Evolutionary conservation across 2,888 invertebrate species (phyloP), one percentile per base, ranked within the genome.

Genomic region (Pasiphila rectangulata): DNA sequence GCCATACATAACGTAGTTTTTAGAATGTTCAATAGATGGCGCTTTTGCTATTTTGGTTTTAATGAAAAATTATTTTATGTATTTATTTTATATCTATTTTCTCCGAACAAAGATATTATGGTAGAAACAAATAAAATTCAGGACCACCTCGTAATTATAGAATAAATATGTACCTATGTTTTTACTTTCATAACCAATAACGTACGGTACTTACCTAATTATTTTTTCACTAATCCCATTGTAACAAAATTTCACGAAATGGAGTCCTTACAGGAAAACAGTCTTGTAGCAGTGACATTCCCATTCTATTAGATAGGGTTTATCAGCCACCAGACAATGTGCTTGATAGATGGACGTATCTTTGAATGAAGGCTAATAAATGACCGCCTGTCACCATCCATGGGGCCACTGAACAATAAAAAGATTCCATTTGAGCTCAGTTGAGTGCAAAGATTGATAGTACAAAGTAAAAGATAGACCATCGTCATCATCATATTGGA

Each of bases 291-390:
- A 50, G 16, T 24, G 19, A 41, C 34, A 46, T 38, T 41, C 41
- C 45, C 45, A 46, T 42, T 50, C 45, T 50, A 45, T 32, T 37
- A 24, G 45, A 50, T 50, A 50, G 45, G 45, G 45, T 50, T 50
- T 50, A 50, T 49, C 48, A 45, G 32, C 36, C 20, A 9, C 41
- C 16, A 37, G 45, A 46, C 45, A 46, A 50, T 50, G 50, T 45
- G 34, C 27, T 41, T 50, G 45, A 46, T 50, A 45, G 41, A 50
- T 50, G 50, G 41, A 41, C 37, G 45, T 29, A 46, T 46, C 51
- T 46, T 38, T 46, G 50, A 46, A 50, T 46, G 35, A 39, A 50
- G 32, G 36, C 15, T 19, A 42, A 51, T 46, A 46, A 51, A 51
- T 46, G 46, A 46, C 38, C 50, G 32, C 32, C 51, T 45, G 42